Evolutionary conservation across 2,113 vertebrate genomes (phyloP).

Genomic region (Aegithalos caudatus): DNA sequence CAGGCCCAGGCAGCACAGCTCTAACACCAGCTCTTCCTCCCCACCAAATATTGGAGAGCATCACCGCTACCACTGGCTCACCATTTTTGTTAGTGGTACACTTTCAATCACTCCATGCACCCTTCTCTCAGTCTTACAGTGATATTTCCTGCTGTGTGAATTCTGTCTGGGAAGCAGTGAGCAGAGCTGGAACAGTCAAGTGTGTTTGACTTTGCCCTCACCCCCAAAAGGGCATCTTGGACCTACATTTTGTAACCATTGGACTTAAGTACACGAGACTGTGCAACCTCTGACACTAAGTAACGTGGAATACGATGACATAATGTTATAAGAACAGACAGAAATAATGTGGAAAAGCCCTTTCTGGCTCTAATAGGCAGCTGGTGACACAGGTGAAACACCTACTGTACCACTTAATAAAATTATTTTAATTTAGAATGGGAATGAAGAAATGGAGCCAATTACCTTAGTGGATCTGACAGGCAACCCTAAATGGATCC

Average conservation of each 20-base stretch:
- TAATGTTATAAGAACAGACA: slow-evolving; percentile 43
- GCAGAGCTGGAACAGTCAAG: not conserved
- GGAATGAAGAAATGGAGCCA: slow-evolving; percentile 61
- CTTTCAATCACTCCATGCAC: not conserved
- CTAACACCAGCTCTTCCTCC: not conserved
- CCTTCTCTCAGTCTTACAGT: not conserved
- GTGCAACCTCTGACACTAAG: not conserved
- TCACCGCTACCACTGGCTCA: rapidly evolving
- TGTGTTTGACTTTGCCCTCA: not conserved
- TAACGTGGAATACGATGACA: not conserved
- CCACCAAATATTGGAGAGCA: not conserved
- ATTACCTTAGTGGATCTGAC: slow-evolving; percentile 57
- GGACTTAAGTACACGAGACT: not conserved
- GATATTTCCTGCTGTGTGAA: not conserved
- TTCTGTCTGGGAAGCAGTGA: not conserved
- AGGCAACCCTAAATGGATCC: slow-evolving; percentile 49
- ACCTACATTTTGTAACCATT: not conserved
- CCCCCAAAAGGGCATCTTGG: not conserved
- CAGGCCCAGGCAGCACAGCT: not conserved
- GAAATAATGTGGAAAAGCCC: slow-evolving; percentile 51
- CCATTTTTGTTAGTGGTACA: not conserved
- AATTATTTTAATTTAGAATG: slow-evolving; percentile 62
- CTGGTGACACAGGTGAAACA: slow-evolving; percentile 54
- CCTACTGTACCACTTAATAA: slow-evolving; percentile 59
- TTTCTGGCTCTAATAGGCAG: slow-evolving; percentile 62